phyloP scores from a whole-genome alignment of 2,113 vertebrate genomes.

The Todiramphus chloris region DNA sequence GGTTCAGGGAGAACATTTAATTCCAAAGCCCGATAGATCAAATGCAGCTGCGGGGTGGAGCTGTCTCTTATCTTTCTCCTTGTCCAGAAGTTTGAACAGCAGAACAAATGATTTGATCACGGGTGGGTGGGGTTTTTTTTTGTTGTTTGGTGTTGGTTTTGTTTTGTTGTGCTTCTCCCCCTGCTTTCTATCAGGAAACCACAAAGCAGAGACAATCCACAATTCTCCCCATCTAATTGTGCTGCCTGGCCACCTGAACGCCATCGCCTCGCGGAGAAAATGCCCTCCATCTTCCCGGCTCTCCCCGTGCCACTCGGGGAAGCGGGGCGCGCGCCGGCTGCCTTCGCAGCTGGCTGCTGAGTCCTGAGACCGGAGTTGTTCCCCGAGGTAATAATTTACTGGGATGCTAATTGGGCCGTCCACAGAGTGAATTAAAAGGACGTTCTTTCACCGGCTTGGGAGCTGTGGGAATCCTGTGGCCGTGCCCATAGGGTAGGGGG shows the following conservation, averaged over 20 bases:
- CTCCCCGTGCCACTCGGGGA: not conserved
- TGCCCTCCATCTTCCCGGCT: not conserved
- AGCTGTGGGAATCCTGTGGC: conserved; percentile 20
- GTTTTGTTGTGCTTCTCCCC: not conserved
- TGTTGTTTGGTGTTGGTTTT: too few relatives aligned
- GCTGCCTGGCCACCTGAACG: not conserved
- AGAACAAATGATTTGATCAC: not conserved
- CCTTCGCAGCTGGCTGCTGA: not conserved
- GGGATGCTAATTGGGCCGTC: conserved; percentile 25
- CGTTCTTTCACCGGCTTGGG: not conserved
- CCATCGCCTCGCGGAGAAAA: not conserved
- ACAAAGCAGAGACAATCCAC: conserved; percentile 4
- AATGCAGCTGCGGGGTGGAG: conserved; percentile 26
- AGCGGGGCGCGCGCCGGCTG: not conserved
- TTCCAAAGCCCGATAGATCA: not conserved
- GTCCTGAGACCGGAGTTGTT: not conserved
- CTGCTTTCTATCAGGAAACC: not conserved
- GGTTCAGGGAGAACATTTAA: not conserved
- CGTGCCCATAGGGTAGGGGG: not conserved
- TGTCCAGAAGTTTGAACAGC: conserved; percentile 32
- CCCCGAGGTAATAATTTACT: conserved; percentile 26
- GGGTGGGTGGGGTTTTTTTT: not conserved
- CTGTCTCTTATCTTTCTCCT: not conserved
- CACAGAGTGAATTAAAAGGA: conserved; percentile 27
- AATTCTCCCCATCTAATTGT: not conserved